Conservation (phyloP, 2,888 invertebrate species). For the Andrena haemorrhoa region DNA sequence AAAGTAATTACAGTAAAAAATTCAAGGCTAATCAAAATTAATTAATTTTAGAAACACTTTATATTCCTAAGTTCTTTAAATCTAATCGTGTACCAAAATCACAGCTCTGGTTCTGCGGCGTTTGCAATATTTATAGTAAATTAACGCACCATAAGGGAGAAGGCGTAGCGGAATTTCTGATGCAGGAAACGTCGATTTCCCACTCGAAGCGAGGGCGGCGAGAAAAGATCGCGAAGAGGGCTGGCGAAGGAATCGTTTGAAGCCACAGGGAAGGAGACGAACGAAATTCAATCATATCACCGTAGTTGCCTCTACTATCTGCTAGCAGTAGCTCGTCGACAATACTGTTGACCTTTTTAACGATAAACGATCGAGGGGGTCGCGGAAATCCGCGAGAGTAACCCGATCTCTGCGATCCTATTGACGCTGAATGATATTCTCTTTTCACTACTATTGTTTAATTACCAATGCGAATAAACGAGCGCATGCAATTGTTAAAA, state of each 20-base stretch:
- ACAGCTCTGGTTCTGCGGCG: too few relatives aligned
- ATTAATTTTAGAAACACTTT: too few relatives aligned
- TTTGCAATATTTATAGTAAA: neutral
- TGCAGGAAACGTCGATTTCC: neutral
- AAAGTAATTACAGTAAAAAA: too few relatives aligned
- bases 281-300: constrained; percentile 79
- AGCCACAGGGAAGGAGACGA: constrained; percentile 52
- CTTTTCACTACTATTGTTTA: constrained; percentile 46
- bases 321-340: constrained; percentile 74
- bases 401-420: constrained; percentile 24
- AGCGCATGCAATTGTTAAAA: constrained; percentile 18
- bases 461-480: constrained; percentile 28
- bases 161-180: neutral
- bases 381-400: neutral
- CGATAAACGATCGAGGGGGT: constrained; percentile 21
- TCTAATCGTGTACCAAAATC: too few relatives aligned
- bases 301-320: constrained; percentile 80
- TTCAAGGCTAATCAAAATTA: too few relatives aligned
- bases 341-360: constrained; percentile 66
- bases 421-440: constrained; percentile 28
- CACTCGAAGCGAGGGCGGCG: neutral
- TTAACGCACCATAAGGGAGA: neutral
- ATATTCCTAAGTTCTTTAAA: too few relatives aligned
- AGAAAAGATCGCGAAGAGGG: neutral
- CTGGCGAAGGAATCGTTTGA: constrained; percentile 31